These are phyloP conservation scores for Patella pellucida DNA, from an alignment of 2,888 invertebrate genomes.

Conservation along the genomic window DNA sequence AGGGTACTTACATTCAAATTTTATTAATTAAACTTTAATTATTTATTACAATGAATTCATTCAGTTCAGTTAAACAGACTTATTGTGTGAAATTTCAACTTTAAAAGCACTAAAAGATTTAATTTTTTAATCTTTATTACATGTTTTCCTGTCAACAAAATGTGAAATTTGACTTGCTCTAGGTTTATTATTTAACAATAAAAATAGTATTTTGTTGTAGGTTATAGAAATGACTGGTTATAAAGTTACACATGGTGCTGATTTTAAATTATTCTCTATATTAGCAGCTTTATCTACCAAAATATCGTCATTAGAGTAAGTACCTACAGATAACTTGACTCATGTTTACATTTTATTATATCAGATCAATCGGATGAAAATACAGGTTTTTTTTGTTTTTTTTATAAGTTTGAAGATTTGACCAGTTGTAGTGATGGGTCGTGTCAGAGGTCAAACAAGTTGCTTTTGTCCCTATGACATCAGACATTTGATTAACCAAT, in stretches of 20 bases:
- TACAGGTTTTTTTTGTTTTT: too few species aligned
- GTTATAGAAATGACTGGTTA: constrained; percentile 65
- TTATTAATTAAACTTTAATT: not conserved
- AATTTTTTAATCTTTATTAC: not conserved
- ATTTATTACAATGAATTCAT: not conserved
- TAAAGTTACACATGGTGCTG: constrained; percentile 60
- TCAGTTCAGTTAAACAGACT: not conserved
- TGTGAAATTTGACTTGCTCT: not conserved
- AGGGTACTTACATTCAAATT: constrained; percentile 42
- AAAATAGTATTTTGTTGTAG: constrained; percentile 38
- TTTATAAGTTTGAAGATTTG: too few species aligned
- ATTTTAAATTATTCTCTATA: constrained; percentile 65
- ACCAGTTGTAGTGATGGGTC: too few species aligned
- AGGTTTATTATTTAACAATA: not conserved
- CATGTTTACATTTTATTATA: too few species aligned
- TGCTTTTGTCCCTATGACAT: too few species aligned
- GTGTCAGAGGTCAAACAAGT: too few species aligned
- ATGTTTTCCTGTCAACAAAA: not conserved
- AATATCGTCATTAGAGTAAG: constrained; percentile 66
- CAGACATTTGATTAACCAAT: too few species aligned
- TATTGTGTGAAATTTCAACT: not conserved
- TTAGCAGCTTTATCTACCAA: constrained; percentile 66
- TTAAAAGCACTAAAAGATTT: not conserved
- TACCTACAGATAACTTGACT: constrained; percentile 9
- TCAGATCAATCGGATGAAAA: too few species aligned